These are phyloP conservation scores for Aviceda subcristata DNA, from an alignment of 2,113 vertebrate species.

Conservation along the genomic window DNA sequence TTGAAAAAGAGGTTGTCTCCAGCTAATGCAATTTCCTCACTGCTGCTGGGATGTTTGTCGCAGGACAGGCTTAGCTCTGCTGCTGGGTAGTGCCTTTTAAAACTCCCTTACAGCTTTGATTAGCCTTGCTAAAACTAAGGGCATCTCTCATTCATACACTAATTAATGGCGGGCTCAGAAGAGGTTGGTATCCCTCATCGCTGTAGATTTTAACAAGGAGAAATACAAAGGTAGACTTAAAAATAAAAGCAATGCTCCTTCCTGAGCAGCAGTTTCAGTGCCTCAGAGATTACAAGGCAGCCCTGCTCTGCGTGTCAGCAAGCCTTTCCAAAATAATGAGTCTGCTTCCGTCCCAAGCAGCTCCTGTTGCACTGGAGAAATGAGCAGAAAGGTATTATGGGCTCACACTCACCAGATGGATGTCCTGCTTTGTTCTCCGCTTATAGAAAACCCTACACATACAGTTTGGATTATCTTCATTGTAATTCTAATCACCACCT, in stretches of 20 bases:
- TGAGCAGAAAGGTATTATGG: conserved; percentile 65
- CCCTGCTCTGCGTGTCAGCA: conserved; percentile 40
- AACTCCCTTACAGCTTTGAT: conserved; percentile 21
- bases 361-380: conserved; percentile 63
- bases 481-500: conserved; percentile 64
- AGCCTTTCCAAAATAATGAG: conserved; percentile 56
- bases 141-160: conserved; percentile 36
- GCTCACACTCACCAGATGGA: conserved; percentile 63
- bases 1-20: not conserved
- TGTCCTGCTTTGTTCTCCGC: conserved; percentile 60
- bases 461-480: conserved; percentile 69
- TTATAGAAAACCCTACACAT: conserved; percentile 58
- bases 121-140: conserved; percentile 38
- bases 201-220: conserved; percentile 43
- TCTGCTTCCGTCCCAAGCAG: conserved; percentile 45
- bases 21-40: not conserved
- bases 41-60: not conserved
- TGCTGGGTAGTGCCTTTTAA: not conserved
- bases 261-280: conserved; percentile 38
- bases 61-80: not conserved
- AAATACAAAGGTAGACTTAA: conserved; percentile 54
- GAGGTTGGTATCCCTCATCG: not conserved
- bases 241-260: conserved; percentile 52
- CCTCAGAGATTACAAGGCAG: conserved; percentile 40
- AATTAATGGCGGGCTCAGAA: conserved; percentile 45